Conservation (phyloP, 2,888 invertebrate genomes). For the Euproctis similis region DNA sequence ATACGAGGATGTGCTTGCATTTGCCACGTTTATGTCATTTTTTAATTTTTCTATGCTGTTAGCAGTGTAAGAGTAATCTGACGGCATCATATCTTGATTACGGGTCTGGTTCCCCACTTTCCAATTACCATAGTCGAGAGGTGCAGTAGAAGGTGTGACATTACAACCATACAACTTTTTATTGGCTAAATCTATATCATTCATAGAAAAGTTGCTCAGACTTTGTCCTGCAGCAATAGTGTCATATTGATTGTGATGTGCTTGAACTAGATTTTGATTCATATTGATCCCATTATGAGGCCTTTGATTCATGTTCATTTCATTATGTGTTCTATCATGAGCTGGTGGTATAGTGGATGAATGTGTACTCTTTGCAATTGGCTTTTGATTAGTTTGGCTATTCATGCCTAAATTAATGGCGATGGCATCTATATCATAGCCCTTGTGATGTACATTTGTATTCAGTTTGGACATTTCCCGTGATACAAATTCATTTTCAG, state of each 20-base stretch:
- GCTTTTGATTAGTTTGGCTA: constrained; percentile 48
- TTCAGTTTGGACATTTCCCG: constrained; percentile 39
- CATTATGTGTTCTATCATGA: constrained; percentile 43
- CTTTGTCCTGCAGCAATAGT: constrained; percentile 38
- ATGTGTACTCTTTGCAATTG: constrained; percentile 33
- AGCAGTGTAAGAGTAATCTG: constrained; percentile 56
- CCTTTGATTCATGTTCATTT: constrained; percentile 20
- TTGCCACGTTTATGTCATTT: constrained; percentile 35
- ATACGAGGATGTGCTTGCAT: constrained; percentile 42
- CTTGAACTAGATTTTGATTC: constrained; percentile 49
- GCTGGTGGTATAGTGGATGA: constrained; percentile 46
- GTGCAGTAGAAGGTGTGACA: constrained; percentile 36
- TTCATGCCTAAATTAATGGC: constrained; percentile 62
- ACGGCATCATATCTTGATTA: constrained; percentile 52
- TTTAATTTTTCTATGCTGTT: constrained; percentile 50
- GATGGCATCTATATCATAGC: constrained; percentile 57
- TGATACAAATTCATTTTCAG: constrained; percentile 29
- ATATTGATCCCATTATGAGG: constrained; percentile 35
- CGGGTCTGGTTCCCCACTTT: constrained; percentile 52
- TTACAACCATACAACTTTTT: constrained; percentile 58
- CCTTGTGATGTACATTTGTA: constrained; percentile 42
- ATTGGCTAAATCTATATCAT: constrained; percentile 61
- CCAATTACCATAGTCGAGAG: constrained; percentile 64
- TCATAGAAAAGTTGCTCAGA: constrained; percentile 54
- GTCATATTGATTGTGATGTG: constrained; percentile 61